phyloP scores from a whole-genome alignment of 2,888 invertebrate species.

The Scaptomyza polygonia region DNA sequence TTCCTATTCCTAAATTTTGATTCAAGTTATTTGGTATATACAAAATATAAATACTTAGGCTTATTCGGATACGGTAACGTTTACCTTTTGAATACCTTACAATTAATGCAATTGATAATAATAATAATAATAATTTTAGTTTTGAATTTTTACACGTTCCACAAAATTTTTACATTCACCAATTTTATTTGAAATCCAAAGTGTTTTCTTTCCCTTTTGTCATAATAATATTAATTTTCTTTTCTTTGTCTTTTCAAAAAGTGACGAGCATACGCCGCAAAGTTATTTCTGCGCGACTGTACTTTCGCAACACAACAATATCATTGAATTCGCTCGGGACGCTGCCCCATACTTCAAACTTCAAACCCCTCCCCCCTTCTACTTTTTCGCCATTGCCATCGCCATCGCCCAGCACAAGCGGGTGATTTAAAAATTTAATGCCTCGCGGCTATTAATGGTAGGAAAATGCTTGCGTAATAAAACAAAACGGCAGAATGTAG shows the following conservation, averaged over 20 bases:
- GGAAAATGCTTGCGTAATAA: constrained; percentile 80
- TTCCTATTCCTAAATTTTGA: too few species aligned
- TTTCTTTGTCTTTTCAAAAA: background rate
- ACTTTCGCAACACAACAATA: constrained; percentile 54
- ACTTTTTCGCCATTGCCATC: constrained; percentile 5
- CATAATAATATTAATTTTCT: background rate
- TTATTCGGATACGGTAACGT: too few species aligned
- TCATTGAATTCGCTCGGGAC: constrained; percentile 37
- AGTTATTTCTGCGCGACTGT: constrained; percentile 68
- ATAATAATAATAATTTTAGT: too few species aligned
- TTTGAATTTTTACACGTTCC: too few species aligned
- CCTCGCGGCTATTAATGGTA: constrained; percentile 79
- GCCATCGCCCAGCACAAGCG: constrained; percentile 26
- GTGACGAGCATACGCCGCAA: constrained; percentile 25
- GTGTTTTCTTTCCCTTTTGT: too few species aligned
- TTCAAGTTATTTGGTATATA: too few species aligned
- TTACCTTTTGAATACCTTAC: too few species aligned
- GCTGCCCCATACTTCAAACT: constrained; percentile 9
- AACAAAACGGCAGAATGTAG: constrained; percentile 63
- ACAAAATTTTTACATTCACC: too few species aligned
- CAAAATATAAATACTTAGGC: too few species aligned
- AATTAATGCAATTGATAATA: too few species aligned
- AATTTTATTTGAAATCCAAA: too few species aligned
- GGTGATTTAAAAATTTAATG: constrained; percentile 80
- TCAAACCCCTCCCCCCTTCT: background rate